phyloP scores from a whole-genome alignment of 92 coral and sea anemone species.

The Parazoanthus darwini region DNA sequence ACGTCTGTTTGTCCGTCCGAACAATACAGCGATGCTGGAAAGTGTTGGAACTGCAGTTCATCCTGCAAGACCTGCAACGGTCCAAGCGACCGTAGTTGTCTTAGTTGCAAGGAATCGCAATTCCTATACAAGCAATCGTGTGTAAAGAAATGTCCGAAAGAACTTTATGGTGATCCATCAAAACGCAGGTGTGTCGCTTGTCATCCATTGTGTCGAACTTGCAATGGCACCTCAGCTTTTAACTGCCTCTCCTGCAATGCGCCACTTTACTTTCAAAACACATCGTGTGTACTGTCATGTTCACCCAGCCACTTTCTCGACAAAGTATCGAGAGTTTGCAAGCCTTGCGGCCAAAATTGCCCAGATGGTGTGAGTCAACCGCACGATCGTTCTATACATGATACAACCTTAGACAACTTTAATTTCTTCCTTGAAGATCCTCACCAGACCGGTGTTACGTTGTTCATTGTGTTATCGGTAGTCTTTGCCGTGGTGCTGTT shows the following conservation, averaged over 20 bases:
- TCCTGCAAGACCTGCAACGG: conserved; percentile 88
- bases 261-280: conserved; percentile 73
- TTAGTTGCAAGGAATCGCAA: conserved; percentile 63
- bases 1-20: conserved; percentile 67
- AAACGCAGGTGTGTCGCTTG: conserved; percentile 66
- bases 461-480: conserved; percentile 56
- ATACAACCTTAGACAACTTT: conserved; percentile 48
- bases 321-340: conserved; percentile 62
- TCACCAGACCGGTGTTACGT: conserved; percentile 46
- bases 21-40: conserved; percentile 51
- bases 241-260: conserved; percentile 65
- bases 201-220: conserved; percentile 82
- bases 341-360: conserved; percentile 70
- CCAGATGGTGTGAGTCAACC: conserved; percentile 43
- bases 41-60: conserved; percentile 66
- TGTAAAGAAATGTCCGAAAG: conserved; percentile 68
- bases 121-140: conserved; percentile 70
- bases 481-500: conserved; percentile 54
- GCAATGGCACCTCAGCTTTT: conserved; percentile 68
- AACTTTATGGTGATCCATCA: conserved; percentile 48
- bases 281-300: conserved; percentile 82
- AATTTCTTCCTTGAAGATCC: conserved; percentile 62
- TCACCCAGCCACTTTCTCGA: conserved; percentile 62
- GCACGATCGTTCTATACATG: conserved; percentile 71
- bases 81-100: conserved; percentile 63